Evolutionary conservation across 1,140 invertebrate genomes (phyloP).

Genomic region (Lordiphosa clarofinis): DNA sequence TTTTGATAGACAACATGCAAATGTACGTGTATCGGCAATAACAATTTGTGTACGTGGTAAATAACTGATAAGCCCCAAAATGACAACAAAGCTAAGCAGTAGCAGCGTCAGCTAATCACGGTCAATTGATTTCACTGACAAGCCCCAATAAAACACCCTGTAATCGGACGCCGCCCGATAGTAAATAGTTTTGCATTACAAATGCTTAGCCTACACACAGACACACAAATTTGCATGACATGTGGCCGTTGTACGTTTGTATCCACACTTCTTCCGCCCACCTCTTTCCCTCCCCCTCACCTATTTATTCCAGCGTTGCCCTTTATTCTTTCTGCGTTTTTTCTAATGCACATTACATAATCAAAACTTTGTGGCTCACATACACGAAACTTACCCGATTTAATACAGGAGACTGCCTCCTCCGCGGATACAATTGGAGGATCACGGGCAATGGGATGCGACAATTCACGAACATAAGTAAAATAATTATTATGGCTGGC

Average conservation of each 20-base stretch:
- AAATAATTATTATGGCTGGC: constrained; percentile 80
- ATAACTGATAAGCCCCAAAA: constrained; percentile 8
- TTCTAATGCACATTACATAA: constrained; percentile 52
- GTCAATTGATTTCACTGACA: constrained; percentile 1
- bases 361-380: constrained; percentile 23
- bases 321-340: constrained; percentile 31
- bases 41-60: constrained; percentile 1
- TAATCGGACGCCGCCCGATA: constrained; percentile 1
- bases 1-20: constrained; percentile 5
- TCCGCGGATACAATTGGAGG: constrained; percentile 80
- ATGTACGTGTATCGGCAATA: constrained; percentile 1
- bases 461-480: constrained; percentile 81
- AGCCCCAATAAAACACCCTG: constrained; percentile 1
- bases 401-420: constrained; percentile 81
- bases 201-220: background rate
- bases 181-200: constrained; percentile 11
- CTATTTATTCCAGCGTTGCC: constrained; percentile 6
- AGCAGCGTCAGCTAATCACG: background rate
- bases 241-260: constrained; percentile 2
- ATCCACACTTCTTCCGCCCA: background rate
- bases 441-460: constrained; percentile 81
- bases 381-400: constrained; percentile 80
- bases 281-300: constrained; percentile 1
- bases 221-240: constrained; percentile 40
- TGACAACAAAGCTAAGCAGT: background rate